Evolutionary conservation across 2,888 invertebrate species (phyloP), one percentile per base, ranked within the genome.

Genomic region (Pollenia angustigena): DNA sequence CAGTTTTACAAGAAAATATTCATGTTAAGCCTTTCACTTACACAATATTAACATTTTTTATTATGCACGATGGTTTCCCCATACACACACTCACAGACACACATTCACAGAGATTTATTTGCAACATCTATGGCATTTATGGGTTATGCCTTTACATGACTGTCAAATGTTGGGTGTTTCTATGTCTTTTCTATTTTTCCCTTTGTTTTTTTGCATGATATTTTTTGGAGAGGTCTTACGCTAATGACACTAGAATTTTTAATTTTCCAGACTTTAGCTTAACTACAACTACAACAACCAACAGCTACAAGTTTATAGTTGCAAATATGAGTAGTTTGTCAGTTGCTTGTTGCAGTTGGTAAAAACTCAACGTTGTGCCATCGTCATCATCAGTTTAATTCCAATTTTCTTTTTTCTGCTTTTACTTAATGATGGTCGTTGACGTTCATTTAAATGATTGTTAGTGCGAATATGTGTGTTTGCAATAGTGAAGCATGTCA

Each of bases 231-330:
- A 75, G 71, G 75, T 75, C 85, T 87, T 82, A 71, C 64, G 80
- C 64, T 86, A 86, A 82, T 86, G 86, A 86, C 64, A 86, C 86
- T 86, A 82, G 75, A 86, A 83, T 82, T 86, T 86, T 86, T 83
- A 86, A 86, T 86, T 86, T 86, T 80, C 50, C 75, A 64, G 75
- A 71, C 82, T 79, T 82, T 80, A 58, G 56, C 48, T 54, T 74
- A 74, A 69, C 60, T 72, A 66, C 23, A 71, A 48, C 72, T 23
- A 23, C 23, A 23, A 23, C 23, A 23, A 23, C 23, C 23, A 58
- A 40, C 52, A 52, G n/a, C 50, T 69, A 62, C 42, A 62, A 66
- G n/a, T 50, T 72, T 18, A 40, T 54, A 82, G 62, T 76, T 76
- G 48, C 44, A 71, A 54, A 52, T 42, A 58, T 68, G 42, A 71